A percentile compares a stretch with the other conserved stretches of the same genome.
These are phyloP conservation scores for Pterocles orientalis DNA, from an alignment of 2,113 vertebrate genomes.

Conservation along the genomic window DNA sequence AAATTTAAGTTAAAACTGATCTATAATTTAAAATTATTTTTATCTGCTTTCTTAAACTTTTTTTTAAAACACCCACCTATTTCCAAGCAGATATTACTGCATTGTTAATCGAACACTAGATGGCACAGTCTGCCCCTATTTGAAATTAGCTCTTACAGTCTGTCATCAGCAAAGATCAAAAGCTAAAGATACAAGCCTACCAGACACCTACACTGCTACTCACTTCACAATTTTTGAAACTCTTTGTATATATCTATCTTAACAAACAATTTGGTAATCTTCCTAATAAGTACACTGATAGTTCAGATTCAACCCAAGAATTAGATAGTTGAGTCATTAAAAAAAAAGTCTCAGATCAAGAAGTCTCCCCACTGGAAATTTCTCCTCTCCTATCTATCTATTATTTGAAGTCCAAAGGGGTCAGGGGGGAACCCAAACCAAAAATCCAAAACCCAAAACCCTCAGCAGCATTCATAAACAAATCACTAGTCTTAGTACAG, in stretches of 20 bases:
- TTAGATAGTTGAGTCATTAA: background rate
- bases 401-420: background rate
- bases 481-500: background rate
- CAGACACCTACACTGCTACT: background rate
- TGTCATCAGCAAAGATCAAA: background rate
- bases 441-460: background rate
- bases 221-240: background rate
- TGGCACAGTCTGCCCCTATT: slow-evolving; percentile 32
- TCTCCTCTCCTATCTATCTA: background rate
- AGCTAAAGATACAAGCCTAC: background rate
- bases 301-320: background rate
- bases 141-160: background rate
- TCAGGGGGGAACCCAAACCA: background rate
- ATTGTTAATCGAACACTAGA: background rate
- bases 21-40: background rate
- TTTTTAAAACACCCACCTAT: background rate
- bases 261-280: background rate
- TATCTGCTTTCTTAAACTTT: background rate
- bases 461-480: background rate
- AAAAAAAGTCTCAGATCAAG: background rate
- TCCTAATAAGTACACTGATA: background rate
- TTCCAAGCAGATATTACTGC: background rate
- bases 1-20: background rate
- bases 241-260: background rate
- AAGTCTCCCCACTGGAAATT: background rate